Base-by-base conservation (phyloP, 2,797 vertebrate species). In the Phoebastria nigripes region DNA sequence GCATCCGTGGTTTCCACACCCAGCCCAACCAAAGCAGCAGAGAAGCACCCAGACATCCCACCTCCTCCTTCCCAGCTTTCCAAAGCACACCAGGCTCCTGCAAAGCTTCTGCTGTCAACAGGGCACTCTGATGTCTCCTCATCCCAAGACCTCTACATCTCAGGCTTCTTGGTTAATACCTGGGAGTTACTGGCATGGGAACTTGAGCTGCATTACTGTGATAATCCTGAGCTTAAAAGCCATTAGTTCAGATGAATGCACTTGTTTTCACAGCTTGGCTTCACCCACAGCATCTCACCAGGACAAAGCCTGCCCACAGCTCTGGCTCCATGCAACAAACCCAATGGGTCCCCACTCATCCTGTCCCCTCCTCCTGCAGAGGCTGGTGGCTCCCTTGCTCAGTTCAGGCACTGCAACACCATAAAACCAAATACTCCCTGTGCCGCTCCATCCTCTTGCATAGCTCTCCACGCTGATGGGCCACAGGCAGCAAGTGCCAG, bases 401-500 rank as follows among this genome's bases (percentile, higher is more conserved):
- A 14, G 20, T 15, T 26, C 37, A 31, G 58, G 14, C 16, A 22
- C 51, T 3, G 14, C 58, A 56, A 19, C 21, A 6, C 35, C 49
- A 5, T 15, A 26, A 71, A 71, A 4, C 7, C 35, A 35, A 18
- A 2, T 15, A 63, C 26, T 63, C 49, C 84, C 58, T 55, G 49
- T 6, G 55, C 41, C 0, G 1, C 63, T 46, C 55, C 18, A 7
- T 26, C 26, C 33, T 7, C 12, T 39, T 4, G 25, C 24, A 6
- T 6, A 41, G 25, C 65, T 87, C 29, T 70, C 56, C 49, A 29
- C 1, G 0, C 18, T 14, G 7, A 29, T 2, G 22, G n/a, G n/a
- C 47, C 13, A 11, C 19, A 12, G 55, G 54, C 39, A 67, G 37
- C 37, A 15, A 18, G 8, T 5, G 11, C 26, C 62, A 9, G 33